phyloP scores from a whole-genome alignment of 2,113 vertebrate genomes.

The Capricornis sumatraensis region DNA sequence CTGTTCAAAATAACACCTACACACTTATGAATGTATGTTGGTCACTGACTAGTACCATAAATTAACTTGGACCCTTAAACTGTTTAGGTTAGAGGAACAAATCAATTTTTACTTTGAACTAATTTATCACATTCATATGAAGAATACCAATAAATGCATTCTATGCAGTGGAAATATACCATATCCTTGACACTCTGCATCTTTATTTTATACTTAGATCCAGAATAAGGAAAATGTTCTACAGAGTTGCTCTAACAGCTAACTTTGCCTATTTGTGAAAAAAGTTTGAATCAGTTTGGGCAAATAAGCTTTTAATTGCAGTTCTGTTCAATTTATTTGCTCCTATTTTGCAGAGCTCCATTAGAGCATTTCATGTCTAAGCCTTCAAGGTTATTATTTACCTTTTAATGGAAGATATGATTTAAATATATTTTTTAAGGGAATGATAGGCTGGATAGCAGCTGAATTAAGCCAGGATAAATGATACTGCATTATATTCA shows the following conservation, averaged over 20 bases:
- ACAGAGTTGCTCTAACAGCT: too few species aligned
- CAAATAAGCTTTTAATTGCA: too few species aligned
- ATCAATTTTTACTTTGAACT: not conserved
- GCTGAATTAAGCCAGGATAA: not conserved
- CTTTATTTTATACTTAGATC: too few species aligned
- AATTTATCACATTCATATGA: not conserved
- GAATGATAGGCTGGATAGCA: conserved; percentile 26
- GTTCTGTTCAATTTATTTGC: too few species aligned
- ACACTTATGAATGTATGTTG: too few species aligned
- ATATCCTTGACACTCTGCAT: too few species aligned
- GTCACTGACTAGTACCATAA: too few species aligned
- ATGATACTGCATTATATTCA: not conserved
- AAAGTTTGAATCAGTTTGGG: too few species aligned
- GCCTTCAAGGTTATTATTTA: conserved; percentile 50
- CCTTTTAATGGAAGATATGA: conserved; percentile 48
- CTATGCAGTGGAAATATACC: not conserved
- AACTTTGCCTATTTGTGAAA: too few species aligned
- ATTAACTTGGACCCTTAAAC: not conserved
- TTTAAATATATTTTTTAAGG: conserved; percentile 46
- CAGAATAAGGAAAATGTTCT: too few species aligned
- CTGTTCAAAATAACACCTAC: too few species aligned
- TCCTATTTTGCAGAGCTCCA: too few species aligned
- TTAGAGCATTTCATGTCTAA: conserved; percentile 49
- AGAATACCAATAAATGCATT: not conserved
- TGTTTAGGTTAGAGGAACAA: not conserved